Evolutionary conservation across 2,888 invertebrate species (phyloP).

Genomic region (Anarsia innoxiella): DNA sequence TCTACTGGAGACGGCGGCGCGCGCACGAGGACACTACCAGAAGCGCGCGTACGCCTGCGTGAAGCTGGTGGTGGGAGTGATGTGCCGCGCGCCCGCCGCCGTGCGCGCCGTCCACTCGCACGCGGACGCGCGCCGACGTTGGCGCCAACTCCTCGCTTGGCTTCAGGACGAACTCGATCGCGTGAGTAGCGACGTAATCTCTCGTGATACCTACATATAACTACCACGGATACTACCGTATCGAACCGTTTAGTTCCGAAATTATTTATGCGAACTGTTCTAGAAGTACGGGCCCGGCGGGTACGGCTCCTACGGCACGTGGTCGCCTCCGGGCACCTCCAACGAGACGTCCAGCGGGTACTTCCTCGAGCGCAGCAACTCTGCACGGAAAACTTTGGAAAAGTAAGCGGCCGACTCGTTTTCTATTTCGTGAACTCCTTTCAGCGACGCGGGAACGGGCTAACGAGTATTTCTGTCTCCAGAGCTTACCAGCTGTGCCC

Average conservation of each 20-base stretch:
- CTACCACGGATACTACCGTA: no score
- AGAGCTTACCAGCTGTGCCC: conserved; percentile 69
- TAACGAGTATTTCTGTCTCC: conserved; percentile 6
- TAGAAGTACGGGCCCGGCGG: conserved; percentile 75
- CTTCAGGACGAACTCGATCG: conserved; percentile 95
- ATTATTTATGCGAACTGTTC: conserved; percentile 16
- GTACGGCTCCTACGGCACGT: conserved; percentile 89
- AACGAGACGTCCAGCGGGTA: conserved; percentile 97
- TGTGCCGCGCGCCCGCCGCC: conserved; percentile 88
- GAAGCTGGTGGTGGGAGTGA: conserved; percentile 93
- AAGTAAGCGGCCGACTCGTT: conserved; percentile 58
- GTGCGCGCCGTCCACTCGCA: conserved; percentile 86
- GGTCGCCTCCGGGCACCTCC: conserved; percentile 96
- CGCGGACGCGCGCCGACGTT: conserved; percentile 87
- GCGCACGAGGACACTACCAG: conserved; percentile 95
- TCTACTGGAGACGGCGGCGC: conserved; percentile 92
- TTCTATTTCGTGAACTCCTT: no score
- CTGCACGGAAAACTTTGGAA: conserved; percentile 89
- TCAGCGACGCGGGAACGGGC: no score
- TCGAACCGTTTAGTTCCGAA: neutral
- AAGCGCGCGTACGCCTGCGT: conserved; percentile 98
- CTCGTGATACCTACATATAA: neutral
- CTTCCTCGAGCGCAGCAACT: conserved; percentile 94
- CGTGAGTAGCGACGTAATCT: conserved; percentile 43
- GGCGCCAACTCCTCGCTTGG: conserved; percentile 94